Evolutionary conservation across 2,888 invertebrate genomes (phyloP).

Genomic region (Luperina nickerlii): DNA sequence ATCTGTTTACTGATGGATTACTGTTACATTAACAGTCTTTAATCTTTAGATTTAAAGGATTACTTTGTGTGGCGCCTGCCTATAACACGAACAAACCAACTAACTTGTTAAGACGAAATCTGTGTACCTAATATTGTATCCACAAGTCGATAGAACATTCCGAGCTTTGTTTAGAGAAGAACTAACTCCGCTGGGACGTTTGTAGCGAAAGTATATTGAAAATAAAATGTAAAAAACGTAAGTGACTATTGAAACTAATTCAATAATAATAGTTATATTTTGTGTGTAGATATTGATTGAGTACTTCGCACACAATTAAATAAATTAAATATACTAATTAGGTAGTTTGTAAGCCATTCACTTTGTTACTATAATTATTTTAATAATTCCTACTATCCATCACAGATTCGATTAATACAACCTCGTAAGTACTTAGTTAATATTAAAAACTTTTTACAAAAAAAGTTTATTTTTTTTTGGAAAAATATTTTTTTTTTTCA

Average conservation of each 20-base stretch:
- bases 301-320: not conserved
- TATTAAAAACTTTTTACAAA: no score
- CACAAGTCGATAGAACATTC: not conserved
- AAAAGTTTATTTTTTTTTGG: no score
- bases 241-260: not conserved
- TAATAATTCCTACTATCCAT: not conserved
- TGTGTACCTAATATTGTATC: not conserved
- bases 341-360: not conserved
- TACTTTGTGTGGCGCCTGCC: constrained; percentile 9
- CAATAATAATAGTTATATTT: not conserved
- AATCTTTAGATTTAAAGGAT: constrained; percentile 1
- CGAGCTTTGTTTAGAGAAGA: constrained; percentile 8
- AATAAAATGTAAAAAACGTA: not conserved
- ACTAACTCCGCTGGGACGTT: not conserved
- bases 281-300: not conserved
- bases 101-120: not conserved
- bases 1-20: not conserved
- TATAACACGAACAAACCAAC: not conserved
- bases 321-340: not conserved
- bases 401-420: not conserved
- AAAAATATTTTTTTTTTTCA: no score
- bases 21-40: not conserved
- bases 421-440: not conserved
- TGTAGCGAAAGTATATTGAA: not conserved
- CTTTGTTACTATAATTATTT: not conserved